phyloP scores from a whole-genome alignment of 2,888 invertebrate genomes.

The Phymatocera aterrima region DNA sequence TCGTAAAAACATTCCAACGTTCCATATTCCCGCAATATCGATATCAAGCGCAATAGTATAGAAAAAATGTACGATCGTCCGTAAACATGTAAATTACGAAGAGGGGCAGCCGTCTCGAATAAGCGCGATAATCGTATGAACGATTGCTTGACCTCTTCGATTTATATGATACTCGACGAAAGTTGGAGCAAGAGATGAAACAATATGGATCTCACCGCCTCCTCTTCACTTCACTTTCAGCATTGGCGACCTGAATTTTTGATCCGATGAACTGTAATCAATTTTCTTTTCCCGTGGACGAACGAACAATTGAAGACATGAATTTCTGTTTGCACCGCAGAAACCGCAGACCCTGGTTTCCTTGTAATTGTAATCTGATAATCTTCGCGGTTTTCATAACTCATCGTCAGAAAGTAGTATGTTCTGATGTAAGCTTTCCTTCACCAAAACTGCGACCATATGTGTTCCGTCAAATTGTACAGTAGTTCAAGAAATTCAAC shows the following conservation, averaged over 20 bases:
- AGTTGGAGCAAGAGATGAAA: too few species aligned
- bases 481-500: conserved; percentile 34
- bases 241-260: neutral
- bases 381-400: neutral
- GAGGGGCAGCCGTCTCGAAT: too few species aligned
- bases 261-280: neutral
- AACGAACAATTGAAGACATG: neutral
- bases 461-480: too few species aligned
- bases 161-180: too few species aligned
- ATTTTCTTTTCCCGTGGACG: neutral
- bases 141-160: too few species aligned
- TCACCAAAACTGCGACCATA: neutral
- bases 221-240: neutral
- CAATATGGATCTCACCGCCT: neutral
- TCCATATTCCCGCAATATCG: neutral
- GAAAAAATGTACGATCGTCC: neutral
- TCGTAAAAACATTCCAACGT: neutral
- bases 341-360: neutral
- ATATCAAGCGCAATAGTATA: neutral
- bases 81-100: too few species aligned
- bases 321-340: neutral
- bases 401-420: neutral
- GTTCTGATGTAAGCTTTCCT: neutral
- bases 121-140: too few species aligned
- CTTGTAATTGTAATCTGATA: conserved; percentile 19